phyloP scores from a whole-genome alignment of 2,797 vertebrate species.

The Acestrorhynchus altus region DNA sequence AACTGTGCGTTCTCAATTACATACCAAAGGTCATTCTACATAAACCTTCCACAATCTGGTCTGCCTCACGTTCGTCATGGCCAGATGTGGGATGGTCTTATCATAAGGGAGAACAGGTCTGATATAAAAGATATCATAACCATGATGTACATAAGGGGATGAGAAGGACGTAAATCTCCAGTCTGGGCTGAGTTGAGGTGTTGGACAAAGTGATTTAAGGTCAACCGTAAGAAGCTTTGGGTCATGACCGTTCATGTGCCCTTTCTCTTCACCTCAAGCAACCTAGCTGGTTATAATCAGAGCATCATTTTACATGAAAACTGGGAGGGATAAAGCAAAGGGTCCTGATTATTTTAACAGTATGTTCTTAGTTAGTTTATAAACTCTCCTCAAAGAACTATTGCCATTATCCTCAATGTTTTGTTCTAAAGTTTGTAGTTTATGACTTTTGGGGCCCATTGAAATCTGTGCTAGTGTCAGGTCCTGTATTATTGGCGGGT shows the following conservation, averaged over 20 bases:
- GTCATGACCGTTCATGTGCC: not conserved
- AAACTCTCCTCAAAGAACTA: no score
- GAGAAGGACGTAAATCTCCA: constrained; percentile 66
- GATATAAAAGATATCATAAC: constrained; percentile 39
- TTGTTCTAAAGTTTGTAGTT: no score
- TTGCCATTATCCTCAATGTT: no score
- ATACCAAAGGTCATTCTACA: not conserved
- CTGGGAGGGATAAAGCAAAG: no score
- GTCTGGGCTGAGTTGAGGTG: constrained; percentile 44
- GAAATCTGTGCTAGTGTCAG: no score
- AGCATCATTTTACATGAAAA: no score
- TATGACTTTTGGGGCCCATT: no score
- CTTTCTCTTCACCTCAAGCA: no score
- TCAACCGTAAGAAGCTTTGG: not conserved
- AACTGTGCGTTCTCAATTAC: not conserved
- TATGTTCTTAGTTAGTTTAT: no score
- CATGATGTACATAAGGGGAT: constrained; percentile 66
- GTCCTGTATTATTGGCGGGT: no score
- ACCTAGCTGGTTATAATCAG: no score
- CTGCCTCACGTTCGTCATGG: constrained; percentile 1
- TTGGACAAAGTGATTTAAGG: not conserved
- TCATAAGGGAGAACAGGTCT: not conserved
- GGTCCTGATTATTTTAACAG: no score
- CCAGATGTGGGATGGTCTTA: not conserved
- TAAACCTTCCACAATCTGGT: not conserved